phyloP scores from a whole-genome alignment of 2,888 invertebrate genomes.

The Ophion slaviceki region DNA sequence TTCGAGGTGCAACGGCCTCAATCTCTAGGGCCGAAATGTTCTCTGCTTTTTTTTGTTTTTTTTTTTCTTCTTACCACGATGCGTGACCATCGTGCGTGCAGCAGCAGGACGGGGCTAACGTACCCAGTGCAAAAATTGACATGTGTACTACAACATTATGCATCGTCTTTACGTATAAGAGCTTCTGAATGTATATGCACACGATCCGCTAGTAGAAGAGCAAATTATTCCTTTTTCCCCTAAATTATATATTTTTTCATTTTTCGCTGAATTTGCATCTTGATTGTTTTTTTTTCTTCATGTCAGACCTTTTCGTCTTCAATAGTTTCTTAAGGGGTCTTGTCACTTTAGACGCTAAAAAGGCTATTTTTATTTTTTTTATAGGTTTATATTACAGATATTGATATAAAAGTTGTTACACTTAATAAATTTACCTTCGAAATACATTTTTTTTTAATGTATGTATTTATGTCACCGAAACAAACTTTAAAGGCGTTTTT shows the following conservation, averaged over 20 bases:
- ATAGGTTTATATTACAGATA: too few relatives aligned
- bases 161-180: slow-evolving; percentile 33
- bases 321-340: too few relatives aligned
- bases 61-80: slow-evolving; percentile 72
- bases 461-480: too few relatives aligned
- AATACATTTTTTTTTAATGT: too few relatives aligned
- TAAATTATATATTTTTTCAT: background rate
- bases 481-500: too few relatives aligned
- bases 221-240: background rate
- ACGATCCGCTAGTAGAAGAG: background rate
- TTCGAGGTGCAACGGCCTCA: slow-evolving; percentile 81
- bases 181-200: slow-evolving; percentile 44
- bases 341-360: too few relatives aligned
- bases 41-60: slow-evolving; percentile 38
- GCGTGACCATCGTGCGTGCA: slow-evolving; percentile 77
- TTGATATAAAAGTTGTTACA: too few relatives aligned
- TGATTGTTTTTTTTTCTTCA: too few relatives aligned
- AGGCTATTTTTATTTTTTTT: too few relatives aligned
- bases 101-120: slow-evolving; percentile 63
- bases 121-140: slow-evolving; percentile 60
- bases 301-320: too few relatives aligned
- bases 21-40: slow-evolving; percentile 80
- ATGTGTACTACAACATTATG: slow-evolving; percentile 52
- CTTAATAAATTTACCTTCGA: too few relatives aligned
- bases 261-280: too few relatives aligned